phyloP scores from a whole-genome alignment of 2,797 vertebrate species.

The Hephaestus fuliginosus region DNA sequence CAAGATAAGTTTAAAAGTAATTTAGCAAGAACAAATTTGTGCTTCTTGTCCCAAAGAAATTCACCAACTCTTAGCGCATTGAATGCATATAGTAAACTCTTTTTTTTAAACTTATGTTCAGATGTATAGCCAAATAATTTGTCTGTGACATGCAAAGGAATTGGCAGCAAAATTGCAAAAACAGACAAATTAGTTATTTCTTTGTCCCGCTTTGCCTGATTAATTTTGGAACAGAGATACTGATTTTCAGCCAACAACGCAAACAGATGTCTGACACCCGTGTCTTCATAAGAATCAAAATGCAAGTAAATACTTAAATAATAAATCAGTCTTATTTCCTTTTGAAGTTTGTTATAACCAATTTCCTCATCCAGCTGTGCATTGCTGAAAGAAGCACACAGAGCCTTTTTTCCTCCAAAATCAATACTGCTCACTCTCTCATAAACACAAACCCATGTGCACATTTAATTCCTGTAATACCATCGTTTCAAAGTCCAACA shows the following conservation, averaged over 20 bases:
- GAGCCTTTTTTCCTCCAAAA: not conserved
- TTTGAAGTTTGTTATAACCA: conserved; percentile 2
- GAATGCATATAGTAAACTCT: not conserved
- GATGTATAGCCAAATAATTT: conserved; percentile 8
- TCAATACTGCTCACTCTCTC: not conserved
- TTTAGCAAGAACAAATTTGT: not conserved
- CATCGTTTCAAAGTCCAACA: not conserved
- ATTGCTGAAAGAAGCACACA: not conserved
- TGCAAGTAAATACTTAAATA: conserved; percentile 3
- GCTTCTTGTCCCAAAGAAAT: not conserved
- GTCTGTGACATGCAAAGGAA: not conserved
- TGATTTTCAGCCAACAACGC: not conserved
- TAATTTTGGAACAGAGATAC: not conserved
- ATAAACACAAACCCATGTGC: conserved; percentile 14
- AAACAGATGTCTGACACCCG: conserved; percentile 3
- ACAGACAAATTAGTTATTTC: not conserved
- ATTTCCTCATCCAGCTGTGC: conserved; percentile 17
- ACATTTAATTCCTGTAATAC: conserved; percentile 3
- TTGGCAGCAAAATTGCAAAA: not conserved
- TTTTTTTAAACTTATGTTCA: not conserved
- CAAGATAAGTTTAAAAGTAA: conserved; percentile 9
- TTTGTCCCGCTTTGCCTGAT: conserved; percentile 12
- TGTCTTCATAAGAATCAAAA: not conserved
- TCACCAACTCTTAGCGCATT: not conserved
- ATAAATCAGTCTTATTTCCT: not conserved